Evolutionary conservation across 2,888 invertebrate species (phyloP), one percentile per base, ranked within the genome.

Genomic region (Argyresthia albistria): DNA sequence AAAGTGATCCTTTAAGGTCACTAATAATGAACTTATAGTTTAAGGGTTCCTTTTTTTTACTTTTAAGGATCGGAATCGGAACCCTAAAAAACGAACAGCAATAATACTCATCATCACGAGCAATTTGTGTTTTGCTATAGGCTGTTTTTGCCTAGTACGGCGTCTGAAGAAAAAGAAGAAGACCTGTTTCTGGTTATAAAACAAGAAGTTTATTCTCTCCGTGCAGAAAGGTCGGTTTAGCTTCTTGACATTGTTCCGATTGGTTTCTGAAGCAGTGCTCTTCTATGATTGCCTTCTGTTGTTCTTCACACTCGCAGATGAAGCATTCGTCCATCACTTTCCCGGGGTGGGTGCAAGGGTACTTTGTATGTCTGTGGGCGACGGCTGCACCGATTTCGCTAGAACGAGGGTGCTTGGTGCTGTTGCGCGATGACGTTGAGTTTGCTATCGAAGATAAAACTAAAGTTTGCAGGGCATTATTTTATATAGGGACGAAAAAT

Each of bases 191-290:
- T n/a, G n/a, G n/a, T n/a, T 25, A 25, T 6, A 25, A 6, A 25
- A 25, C 25, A 25, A 45, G 45, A n/a, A 49, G 7, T 58, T 55
- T 59, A 54, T 58, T 64, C 4, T 50, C 45, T 4, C 14, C 42
- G 46, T 57, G 55, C n/a, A 77, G 59, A 52, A 78, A 79, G 8
- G 64, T 58, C 0, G 81, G 79, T 8, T 50, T 57, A 0, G 59
- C 60, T 14, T 70, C 49, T 0, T 35, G 53, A 50, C 83, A 84
- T 0, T 58, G 58, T 0, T 56, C 48, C 0, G 58, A 59, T 0
- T 73, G 63, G 37, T 67, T 81, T 55, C 66, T 71, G 53, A 70
- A 84, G 56, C 83, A 83, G 47, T 81, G 78, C 49, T 82, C 82
- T 52, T 69, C 65, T 1, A 81, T 64, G 0, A 76, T 36, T 7